Evolutionary conservation across 2,113 vertebrate genomes (phyloP).

Genomic region (Lutjanus erythropterus): DNA sequence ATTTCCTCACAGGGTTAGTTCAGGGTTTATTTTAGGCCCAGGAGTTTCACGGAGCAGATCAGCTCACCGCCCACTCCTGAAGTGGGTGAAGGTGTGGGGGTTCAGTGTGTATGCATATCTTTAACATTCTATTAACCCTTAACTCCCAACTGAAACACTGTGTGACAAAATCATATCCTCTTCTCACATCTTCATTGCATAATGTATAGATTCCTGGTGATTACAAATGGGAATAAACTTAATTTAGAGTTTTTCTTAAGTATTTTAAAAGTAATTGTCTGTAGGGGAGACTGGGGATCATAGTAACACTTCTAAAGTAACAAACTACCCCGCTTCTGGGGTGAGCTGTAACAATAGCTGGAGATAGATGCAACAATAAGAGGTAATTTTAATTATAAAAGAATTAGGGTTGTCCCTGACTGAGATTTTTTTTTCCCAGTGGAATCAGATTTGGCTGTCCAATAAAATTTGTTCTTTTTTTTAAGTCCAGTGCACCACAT

Average conservation of each 20-base stretch:
- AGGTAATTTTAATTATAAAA: too few species aligned
- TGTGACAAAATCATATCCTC: background rate
- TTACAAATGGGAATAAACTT: too few species aligned
- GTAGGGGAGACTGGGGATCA: too few species aligned
- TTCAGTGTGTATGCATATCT: background rate
- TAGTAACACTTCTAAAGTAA: too few species aligned
- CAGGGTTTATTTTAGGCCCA: conserved; percentile 54
- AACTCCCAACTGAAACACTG: background rate
- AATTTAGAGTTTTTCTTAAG: background rate
- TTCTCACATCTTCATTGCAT: background rate
- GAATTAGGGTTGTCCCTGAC: too few species aligned
- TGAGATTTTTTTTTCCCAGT: too few species aligned
- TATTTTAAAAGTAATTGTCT: background rate
- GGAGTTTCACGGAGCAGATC: conserved; percentile 42
- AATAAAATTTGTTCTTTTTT: too few species aligned
- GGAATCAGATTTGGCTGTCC: too few species aligned
- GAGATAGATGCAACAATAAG: too few species aligned
- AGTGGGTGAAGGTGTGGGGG: conserved; percentile 11
- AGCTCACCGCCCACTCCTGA: background rate
- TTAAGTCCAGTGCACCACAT: too few species aligned
- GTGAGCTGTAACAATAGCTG: too few species aligned
- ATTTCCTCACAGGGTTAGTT: conserved; percentile 55
- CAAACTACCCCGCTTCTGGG: too few species aligned
- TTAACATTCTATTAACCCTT: conserved; percentile 13
- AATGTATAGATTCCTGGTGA: background rate